Percentiles rank a stretch among this genome's conserved stretches.
These are phyloP conservation scores for Danio tinwini DNA, from an alignment of 2,797 vertebrate genomes.

Conservation along the genomic window DNA sequence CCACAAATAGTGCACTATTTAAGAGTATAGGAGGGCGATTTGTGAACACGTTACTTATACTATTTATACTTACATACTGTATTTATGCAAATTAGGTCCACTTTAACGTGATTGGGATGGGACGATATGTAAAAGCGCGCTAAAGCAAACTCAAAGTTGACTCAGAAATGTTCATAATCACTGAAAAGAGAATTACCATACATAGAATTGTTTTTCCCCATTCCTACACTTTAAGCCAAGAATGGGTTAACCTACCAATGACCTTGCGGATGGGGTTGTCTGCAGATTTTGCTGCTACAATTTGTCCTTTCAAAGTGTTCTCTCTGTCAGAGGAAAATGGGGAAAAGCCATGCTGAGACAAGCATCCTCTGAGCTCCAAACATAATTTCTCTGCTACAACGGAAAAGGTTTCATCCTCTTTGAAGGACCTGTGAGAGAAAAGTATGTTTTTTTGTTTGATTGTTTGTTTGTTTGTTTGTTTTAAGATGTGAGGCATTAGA, in stretches of 20 bases:
- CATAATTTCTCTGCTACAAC: constrained; percentile 88
- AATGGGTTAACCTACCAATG: constrained; percentile 81
- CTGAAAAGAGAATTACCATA: too few relatives aligned
- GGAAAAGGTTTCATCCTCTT: constrained; percentile 81
- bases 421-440: constrained; percentile 80
- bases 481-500: background rate
- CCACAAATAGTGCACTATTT: too few relatives aligned
- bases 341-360: constrained; percentile 84
- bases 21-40: too few relatives aligned
- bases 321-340: constrained; percentile 79
- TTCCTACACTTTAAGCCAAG: background rate
- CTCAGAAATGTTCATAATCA: too few relatives aligned
- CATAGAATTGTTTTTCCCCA: too few relatives aligned
- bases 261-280: constrained; percentile 89
- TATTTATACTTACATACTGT: too few relatives aligned
- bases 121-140: too few relatives aligned
- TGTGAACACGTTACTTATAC: too few relatives aligned
- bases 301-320: constrained; percentile 86
- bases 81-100: too few relatives aligned
- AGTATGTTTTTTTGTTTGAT: background rate
- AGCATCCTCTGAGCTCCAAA: constrained; percentile 83
- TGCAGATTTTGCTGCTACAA: constrained; percentile 78
- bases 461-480: too few relatives aligned
- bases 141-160: too few relatives aligned
- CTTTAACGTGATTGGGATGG: too few relatives aligned